A percentile compares a stretch with the other conserved stretches of the same genome.
Evolutionary conservation across 2,797 vertebrate genomes (phyloP).

Genomic region (Periparus ater): DNA sequence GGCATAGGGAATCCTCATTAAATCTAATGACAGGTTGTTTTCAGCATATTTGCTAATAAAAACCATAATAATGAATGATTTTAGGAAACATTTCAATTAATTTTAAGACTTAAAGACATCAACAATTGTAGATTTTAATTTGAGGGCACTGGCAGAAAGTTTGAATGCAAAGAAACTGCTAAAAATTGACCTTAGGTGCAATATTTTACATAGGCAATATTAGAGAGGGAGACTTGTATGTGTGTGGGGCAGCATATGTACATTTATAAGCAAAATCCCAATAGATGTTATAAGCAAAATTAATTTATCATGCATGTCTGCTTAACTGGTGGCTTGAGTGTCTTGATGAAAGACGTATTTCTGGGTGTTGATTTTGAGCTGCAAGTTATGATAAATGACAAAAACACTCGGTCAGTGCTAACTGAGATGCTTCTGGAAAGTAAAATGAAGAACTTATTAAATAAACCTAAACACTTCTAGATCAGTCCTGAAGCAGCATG

Average conservation of each 20-base stretch:
- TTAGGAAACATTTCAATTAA: background rate
- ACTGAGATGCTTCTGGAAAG: background rate
- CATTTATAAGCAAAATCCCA: background rate
- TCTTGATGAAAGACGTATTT: background rate
- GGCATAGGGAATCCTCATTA: slow-evolving; percentile 6
- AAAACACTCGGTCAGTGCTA: background rate
- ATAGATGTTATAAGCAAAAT: background rate
- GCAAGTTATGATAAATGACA: background rate
- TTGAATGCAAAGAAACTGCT: background rate
- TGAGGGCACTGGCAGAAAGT: background rate
- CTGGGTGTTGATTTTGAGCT: background rate
- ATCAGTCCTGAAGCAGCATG: background rate
- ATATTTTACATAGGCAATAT: background rate
- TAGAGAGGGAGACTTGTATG: background rate
- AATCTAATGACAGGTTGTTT: background rate
- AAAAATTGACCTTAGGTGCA: background rate
- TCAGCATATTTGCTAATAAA: background rate
- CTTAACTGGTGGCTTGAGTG: background rate
- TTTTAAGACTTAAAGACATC: background rate
- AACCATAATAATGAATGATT: background rate
- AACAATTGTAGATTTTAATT: background rate
- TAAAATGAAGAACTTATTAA: background rate
- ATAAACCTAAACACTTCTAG: background rate
- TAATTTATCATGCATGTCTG: background rate
- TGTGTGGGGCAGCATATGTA: rapidly evolving